Evolutionary conservation across 2,113 vertebrate species (phyloP).

Genomic region (Chlamydotis undulata): DNA sequence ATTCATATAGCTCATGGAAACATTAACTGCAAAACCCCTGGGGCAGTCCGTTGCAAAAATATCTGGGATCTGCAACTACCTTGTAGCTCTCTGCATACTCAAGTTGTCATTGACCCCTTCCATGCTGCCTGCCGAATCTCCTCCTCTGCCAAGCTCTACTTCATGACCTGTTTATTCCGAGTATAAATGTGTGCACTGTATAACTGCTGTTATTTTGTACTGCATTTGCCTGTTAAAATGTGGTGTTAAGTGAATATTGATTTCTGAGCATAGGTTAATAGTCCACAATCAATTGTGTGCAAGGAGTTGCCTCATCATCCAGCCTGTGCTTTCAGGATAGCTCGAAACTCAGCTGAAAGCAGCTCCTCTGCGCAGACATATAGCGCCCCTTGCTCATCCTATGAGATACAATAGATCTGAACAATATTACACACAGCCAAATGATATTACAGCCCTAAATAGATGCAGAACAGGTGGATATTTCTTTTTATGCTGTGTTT

Average conservation of each 20-base stretch:
- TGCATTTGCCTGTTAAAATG: slow-evolving; percentile 25
- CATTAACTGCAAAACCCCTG: background rate
- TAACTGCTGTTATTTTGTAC: slow-evolving; percentile 51
- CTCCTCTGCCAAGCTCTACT: background rate
- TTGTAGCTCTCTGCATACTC: background rate
- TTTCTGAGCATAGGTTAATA: slow-evolving; percentile 55
- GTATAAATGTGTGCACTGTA: slow-evolving; percentile 2
- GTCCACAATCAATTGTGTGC: slow-evolving; percentile 30
- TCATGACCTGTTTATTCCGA: slow-evolving; percentile 19
- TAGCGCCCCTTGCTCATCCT: background rate
- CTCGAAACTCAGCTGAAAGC: background rate
- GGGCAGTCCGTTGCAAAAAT: background rate
- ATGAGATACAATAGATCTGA: background rate
- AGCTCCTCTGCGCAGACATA: background rate
- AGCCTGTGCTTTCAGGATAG: background rate
- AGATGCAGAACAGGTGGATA: background rate
- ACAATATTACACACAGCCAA: background rate
- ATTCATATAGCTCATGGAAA: background rate
- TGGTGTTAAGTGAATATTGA: slow-evolving; percentile 61
- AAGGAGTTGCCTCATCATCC: background rate
- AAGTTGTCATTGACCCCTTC: background rate
- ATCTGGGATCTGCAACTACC: background rate
- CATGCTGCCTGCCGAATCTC: background rate
- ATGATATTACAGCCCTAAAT: background rate
- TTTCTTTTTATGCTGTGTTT: background rate